These are phyloP conservation scores for Pollimyrus isidori DNA, from an alignment of 2,113 vertebrate species.

Conservation along the genomic window DNA sequence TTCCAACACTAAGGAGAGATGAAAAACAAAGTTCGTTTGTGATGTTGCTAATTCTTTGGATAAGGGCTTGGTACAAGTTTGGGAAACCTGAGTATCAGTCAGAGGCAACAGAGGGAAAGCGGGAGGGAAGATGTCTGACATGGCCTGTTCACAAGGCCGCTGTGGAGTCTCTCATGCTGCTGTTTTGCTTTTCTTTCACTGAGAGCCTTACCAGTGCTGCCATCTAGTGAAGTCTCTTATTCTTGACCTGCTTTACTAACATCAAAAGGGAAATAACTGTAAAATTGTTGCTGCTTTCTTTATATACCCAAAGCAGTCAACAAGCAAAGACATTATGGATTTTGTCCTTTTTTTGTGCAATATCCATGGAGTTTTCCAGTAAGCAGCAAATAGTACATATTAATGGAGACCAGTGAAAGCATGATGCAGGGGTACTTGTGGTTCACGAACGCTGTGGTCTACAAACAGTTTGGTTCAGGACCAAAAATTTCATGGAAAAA, in stretches of 20 bases:
- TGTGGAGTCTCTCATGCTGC: background rate
- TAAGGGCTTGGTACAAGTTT: background rate
- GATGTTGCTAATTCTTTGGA: background rate
- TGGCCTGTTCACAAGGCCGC: background rate
- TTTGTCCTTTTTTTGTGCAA: background rate
- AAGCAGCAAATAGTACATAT: background rate
- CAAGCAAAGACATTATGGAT: background rate
- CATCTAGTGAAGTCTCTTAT: background rate
- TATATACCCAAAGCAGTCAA: background rate
- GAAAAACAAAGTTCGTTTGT: background rate
- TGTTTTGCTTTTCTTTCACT: background rate
- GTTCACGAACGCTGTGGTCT: no score
- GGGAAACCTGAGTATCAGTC: background rate
- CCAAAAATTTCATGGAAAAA: no score
- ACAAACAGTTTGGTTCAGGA: no score
- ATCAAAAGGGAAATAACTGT: background rate
- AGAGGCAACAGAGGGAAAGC: background rate
- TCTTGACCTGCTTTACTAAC: background rate
- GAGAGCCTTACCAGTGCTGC: slow-evolving; percentile 4
- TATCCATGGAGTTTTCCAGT: background rate
- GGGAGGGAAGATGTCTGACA: background rate
- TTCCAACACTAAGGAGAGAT: background rate
- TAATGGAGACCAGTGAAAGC: background rate
- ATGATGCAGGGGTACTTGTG: background rate
- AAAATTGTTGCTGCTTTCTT: background rate